These are phyloP conservation scores for Takifugu flavidus DNA, from an alignment of 2,113 vertebrate genomes.

Conservation along the genomic window DNA sequence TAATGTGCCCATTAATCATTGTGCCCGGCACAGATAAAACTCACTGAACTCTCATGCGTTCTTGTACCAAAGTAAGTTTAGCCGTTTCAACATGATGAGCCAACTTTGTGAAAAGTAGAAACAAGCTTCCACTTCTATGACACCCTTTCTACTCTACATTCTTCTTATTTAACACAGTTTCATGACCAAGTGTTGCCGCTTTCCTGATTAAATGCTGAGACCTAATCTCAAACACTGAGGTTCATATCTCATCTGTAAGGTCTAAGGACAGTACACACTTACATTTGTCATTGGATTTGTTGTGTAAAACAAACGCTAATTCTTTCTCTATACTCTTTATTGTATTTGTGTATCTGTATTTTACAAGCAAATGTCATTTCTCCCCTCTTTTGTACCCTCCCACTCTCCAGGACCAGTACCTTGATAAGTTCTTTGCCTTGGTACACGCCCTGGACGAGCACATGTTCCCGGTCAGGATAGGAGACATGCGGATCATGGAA, in stretches of 20 bases:
- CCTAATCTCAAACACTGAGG: too few relatives aligned
- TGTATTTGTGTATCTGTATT: neutral
- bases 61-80: constrained; percentile 37
- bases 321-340: neutral
- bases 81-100: constrained; percentile 28
- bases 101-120: constrained; percentile 30
- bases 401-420: constrained; percentile 85
- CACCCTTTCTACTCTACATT: constrained; percentile 1
- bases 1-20: constrained; percentile 68
- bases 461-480: constrained; percentile 96
- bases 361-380: neutral
- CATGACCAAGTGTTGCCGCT: too few relatives aligned
- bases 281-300: neutral
- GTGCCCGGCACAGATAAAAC: constrained; percentile 41
- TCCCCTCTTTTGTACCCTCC: neutral
- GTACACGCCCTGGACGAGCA: constrained; percentile 98
- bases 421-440: constrained; percentile 98
- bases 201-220: too few relatives aligned
- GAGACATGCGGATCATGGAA: constrained; percentile 98
- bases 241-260: too few relatives aligned
- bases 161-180: neutral
- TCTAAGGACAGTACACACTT: too few relatives aligned
- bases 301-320: neutral
- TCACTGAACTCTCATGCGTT: constrained; percentile 35
- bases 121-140: constrained; percentile 25